Evolutionary conservation across 37 sponge, comb jelly and placozoan genomes (phyloP).

Genomic region (Eunapius fragilis): DNA sequence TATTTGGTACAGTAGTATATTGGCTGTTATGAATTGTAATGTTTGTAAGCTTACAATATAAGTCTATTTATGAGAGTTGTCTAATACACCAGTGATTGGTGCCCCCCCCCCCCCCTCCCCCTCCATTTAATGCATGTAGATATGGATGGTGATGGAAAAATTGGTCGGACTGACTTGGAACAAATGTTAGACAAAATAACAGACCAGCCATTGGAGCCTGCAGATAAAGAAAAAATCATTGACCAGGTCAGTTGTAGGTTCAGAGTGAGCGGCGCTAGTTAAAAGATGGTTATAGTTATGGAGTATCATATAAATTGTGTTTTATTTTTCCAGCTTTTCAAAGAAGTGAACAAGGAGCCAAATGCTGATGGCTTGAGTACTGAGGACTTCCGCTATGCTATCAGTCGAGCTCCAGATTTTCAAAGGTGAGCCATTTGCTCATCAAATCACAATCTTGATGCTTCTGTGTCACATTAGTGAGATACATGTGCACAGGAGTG

Average conservation of each 20-base stretch:
- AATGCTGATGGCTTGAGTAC: constrained; percentile 60
- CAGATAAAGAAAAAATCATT: constrained; percentile 27
- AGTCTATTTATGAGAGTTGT: no score
- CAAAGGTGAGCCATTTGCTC: no score
- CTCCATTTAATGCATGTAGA: constrained; percentile 5
- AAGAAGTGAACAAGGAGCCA: constrained; percentile 54
- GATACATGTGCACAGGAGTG: no score
- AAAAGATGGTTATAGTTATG: neutral
- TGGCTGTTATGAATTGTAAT: no score
- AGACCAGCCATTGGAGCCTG: constrained; percentile 11
- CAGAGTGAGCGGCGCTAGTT: no score
- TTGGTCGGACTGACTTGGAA: constrained; percentile 58
- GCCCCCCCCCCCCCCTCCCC: no score
- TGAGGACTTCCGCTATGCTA: constrained; percentile 70
- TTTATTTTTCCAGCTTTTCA: constrained; percentile 38
- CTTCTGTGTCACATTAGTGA: no score
- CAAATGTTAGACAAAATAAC: constrained; percentile 52
- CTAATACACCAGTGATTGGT: no score
- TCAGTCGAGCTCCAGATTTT: constrained; percentile 77
- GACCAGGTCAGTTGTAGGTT: constrained; percentile 39
- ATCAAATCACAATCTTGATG: no score
- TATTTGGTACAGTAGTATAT: no score
- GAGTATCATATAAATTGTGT: neutral
- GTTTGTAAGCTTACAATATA: no score
- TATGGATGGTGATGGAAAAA: constrained; percentile 69